Base-by-base conservation (phyloP, 2,797 vertebrate genomes). In the Acridotheres tristis region DNA sequence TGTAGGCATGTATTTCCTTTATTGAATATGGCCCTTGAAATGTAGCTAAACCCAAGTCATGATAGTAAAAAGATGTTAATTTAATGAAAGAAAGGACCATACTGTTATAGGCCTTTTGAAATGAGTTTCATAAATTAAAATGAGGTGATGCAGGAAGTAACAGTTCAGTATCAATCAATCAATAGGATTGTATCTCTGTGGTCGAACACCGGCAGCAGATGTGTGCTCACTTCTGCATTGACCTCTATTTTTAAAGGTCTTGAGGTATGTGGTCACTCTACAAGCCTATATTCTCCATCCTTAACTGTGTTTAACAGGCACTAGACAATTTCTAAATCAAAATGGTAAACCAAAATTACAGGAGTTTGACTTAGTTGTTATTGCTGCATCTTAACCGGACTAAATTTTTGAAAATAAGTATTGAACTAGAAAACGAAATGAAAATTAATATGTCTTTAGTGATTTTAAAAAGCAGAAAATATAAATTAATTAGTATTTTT, bases 1-100 rank as follows among this genome's bases (percentile, higher is more conserved):
- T 59, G 0, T 63, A 23, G 43, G 11, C 12, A 8, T 2, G 1
- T 66, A 21, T 17, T 69, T 6, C 30, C 3, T 75, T 45, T 25
- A 2, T 55, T 92, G 45, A 58, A 53, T 92, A 51, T 72, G 11
- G 5, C 9, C 7, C 30, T 68, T 88, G 38, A 27, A 65, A 66
- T 50, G 9, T 86, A 73, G 27, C 7, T 73, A 57, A 83, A 68
- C 16, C 22, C 3, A 45, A 45, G 17, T n/a, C 79, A 32, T 1
- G 62, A 25, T 36, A 53, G 42, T 48, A 40, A 42, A 53, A 51
- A 16, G 5, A 16, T 43, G 8, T 42, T 67, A 30, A 26, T 67
- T 40, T 53, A 62, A 14, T 71, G 21, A 67, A 72, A 82, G 21
- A n/a, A 69, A 25, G 40, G 11, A 87, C 13, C 12, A 16, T 69